phyloP scores from a whole-genome alignment of 2,888 invertebrate genomes.

The Cyrtodaria siliqua region DNA sequence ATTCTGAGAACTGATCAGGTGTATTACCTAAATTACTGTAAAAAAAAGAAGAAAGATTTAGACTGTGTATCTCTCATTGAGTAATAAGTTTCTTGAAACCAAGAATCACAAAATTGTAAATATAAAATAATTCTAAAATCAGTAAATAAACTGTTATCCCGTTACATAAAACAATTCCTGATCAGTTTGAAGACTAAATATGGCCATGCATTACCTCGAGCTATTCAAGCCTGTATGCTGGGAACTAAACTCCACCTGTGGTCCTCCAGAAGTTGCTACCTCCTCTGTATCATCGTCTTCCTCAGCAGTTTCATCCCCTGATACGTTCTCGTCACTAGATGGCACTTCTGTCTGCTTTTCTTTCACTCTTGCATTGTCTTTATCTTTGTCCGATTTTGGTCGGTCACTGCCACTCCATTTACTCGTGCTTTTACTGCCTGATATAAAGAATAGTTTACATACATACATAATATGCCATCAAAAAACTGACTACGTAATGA shows the following conservation, averaged over 20 bases:
- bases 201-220: conserved; percentile 18
- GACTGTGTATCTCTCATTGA: no score
- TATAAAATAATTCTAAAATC: no score
- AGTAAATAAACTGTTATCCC: no score
- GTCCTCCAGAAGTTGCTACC: conserved; percentile 8
- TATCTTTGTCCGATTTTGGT: conserved; percentile 51
- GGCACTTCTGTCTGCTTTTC: conserved; percentile 29
- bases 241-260: conserved; percentile 55
- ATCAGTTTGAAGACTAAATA: no score
- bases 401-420: conserved; percentile 27
- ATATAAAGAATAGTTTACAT: neutral
- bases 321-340: conserved; percentile 7
- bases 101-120: no score
- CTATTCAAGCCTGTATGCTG: conserved; percentile 2
- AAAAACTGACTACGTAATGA: no score
- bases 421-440: conserved; percentile 18
- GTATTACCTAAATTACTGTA: no score
- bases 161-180: no score
- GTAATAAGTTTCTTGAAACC: no score
- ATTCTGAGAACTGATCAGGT: no score
- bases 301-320: conserved; percentile 21
- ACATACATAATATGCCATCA: no score
- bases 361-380: conserved; percentile 50
- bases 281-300: neutral
- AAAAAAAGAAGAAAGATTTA: no score